Evolutionary conservation across 2,888 invertebrate species (phyloP).

Genomic region (Nysson spinosus): DNA sequence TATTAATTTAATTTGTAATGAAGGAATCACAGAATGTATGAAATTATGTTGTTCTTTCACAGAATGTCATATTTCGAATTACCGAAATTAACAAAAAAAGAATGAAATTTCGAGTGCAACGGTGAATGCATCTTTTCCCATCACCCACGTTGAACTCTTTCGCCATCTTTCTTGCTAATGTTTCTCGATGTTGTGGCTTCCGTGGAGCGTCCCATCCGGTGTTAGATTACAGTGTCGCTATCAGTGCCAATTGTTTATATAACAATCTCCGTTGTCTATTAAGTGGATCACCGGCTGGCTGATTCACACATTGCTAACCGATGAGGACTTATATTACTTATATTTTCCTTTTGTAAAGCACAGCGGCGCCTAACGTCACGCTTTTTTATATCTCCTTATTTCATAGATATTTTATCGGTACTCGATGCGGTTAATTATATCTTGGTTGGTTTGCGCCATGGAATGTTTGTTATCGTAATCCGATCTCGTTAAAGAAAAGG

Average conservation of each 20-base stretch:
- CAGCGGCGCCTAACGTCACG: constrained; percentile 40
- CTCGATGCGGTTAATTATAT: too few species aligned
- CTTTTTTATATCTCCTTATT: too few species aligned
- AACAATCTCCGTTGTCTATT: constrained; percentile 73
- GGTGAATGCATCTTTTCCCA: constrained; percentile 27
- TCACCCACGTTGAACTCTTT: constrained; percentile 50
- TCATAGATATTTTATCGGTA: too few species aligned
- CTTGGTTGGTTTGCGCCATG: too few species aligned
- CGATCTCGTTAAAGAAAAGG: too few species aligned
- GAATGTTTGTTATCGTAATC: too few species aligned
- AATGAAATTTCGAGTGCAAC: neutral
- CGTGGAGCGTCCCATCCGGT: constrained; percentile 69
- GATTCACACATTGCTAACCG: constrained; percentile 43
- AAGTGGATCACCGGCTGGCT: constrained; percentile 48
- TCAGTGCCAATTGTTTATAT: constrained; percentile 68
- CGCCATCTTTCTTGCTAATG: constrained; percentile 9
- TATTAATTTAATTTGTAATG: too few species aligned
- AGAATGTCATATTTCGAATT: neutral
- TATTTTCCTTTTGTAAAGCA: constrained; percentile 28
- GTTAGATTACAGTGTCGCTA: constrained; percentile 62
- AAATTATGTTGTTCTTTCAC: too few species aligned
- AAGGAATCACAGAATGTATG: too few species aligned
- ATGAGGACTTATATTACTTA: constrained; percentile 54
- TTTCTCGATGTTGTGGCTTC: constrained; percentile 69
- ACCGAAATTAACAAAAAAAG: constrained; percentile 2